phyloP scores from a whole-genome alignment of 23 tunicate species.

The Diplosoma virens region DNA sequence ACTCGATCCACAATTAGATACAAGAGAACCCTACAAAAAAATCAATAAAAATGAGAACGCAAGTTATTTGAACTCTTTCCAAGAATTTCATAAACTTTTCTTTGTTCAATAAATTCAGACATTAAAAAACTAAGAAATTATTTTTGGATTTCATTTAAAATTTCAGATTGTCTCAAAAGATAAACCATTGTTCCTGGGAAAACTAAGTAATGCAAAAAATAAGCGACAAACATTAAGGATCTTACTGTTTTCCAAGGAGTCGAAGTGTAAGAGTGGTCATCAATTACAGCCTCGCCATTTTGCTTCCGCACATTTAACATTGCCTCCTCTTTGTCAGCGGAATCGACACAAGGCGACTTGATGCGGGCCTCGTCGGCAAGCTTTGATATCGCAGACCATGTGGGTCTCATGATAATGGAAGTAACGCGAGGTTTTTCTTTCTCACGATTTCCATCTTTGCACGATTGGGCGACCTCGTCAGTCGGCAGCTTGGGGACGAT shows the following conservation, averaged over 20 bases:
- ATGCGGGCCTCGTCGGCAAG: background rate
- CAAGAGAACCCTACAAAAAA: no score
- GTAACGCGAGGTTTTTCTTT: no score
- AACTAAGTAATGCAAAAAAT: no score
- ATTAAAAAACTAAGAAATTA: no score
- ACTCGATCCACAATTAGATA: no score
- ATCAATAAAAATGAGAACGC: no score
- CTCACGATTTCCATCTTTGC: background rate
- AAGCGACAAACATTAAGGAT: background rate
- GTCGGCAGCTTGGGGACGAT: background rate
- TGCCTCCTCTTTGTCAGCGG: background rate
- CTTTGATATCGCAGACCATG: slow-evolving; percentile 6
- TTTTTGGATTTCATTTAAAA: no score
- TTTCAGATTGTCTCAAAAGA: no score
- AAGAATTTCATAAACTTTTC: no score
- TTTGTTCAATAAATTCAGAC: no score
- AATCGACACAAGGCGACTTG: background rate
- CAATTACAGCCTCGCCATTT: slow-evolving; percentile 2
- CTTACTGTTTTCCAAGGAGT: slow-evolving; percentile 27
- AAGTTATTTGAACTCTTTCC: no score
- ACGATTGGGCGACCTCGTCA: background rate
- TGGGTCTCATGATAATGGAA: slow-evolving; percentile 1
- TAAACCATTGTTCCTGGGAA: no score
- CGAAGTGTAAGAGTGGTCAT: slow-evolving; percentile 61
- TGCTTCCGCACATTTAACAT: slow-evolving; percentile 22